Evolutionary conservation across 2,797 vertebrate species (phyloP).

Genomic region (Eospalax fontanierii): DNA sequence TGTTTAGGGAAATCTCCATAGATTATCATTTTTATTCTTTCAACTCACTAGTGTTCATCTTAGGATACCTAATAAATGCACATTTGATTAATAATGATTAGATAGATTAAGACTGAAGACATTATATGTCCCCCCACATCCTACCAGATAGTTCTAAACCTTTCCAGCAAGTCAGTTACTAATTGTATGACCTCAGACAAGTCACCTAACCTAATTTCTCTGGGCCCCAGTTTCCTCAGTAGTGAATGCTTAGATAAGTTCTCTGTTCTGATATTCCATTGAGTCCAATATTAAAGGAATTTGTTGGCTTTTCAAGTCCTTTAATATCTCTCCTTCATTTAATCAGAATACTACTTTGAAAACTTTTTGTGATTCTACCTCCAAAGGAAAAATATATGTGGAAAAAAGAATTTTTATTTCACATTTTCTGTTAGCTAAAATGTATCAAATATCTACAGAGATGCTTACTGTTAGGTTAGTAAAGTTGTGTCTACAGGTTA

Average conservation of each 20-base stretch:
- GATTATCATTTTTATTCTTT: neutral
- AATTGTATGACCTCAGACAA: neutral
- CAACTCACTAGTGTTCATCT: neutral
- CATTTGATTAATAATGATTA: neutral
- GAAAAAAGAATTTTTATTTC: neutral
- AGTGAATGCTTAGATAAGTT: neutral
- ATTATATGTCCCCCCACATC: neutral
- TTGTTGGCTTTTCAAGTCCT: neutral
- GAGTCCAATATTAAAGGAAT: neutral
- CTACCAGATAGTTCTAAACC: slow-evolving; percentile 11
- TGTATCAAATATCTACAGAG: neutral
- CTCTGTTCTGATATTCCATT: slow-evolving; percentile 7
- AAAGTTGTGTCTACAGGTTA: neutral
- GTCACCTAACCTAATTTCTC: slow-evolving; percentile 6
- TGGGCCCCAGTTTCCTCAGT: neutral
- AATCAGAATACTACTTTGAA: slow-evolving; percentile 23
- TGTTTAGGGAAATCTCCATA: neutral
- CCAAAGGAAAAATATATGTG: slow-evolving; percentile 29
- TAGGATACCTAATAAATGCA: neutral
- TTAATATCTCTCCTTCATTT: neutral
- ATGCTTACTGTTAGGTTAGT: neutral
- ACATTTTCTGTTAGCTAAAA: neutral
- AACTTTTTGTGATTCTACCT: neutral
- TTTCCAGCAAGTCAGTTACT: neutral
- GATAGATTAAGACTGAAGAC: neutral